Evolutionary conservation across 2,888 invertebrate species (phyloP), one percentile per base, ranked within the genome.

Genomic region (Drosophila falleni): DNA sequence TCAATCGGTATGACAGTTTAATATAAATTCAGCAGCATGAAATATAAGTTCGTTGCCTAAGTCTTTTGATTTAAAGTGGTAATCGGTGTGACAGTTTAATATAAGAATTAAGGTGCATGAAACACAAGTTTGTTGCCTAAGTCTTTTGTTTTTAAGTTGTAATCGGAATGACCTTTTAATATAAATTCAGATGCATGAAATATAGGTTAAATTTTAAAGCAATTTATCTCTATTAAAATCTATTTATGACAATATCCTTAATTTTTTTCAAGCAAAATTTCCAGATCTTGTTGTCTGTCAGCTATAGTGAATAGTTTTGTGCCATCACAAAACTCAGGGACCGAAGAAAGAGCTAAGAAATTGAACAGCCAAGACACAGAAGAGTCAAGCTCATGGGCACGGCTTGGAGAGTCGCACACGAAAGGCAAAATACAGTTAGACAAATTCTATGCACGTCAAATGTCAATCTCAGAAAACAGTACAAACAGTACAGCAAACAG

Each of bases 401-500:
- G 79, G 69, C 61, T 15, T 53, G 29, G 47, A 50, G 54, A 47
- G 54, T 11, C 74, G 73, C 68, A 68, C 51, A 62, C 58, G 54
- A 89, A 81, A 80, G 84, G 58, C 84, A 59, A 85, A 80, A 63
- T 88, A 86, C 89, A 88, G 89, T 86, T 86, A 86, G 80, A 86
- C 74, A 80, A 88, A 89, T 89, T 89, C 86, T 86, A 86, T 89
- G 80, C 83, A 88, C 89, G 90, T 86, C 86, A 86, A 88, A 86
- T 86, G 86, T 86, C 86, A 86, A 86, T 86, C 89, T 76, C 64
- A 35, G 66, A 47, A 69, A 47, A 63, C 56, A 64, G 58, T 49
- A 64, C 63, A 78, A 62, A 61, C 63, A 71, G 60, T 60, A 67
- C 67, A 76, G 62, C 66, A 58, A 55, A 55, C 71, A 72, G 55